Evolutionary conservation across 2,888 invertebrate species (phyloP).

Genomic region (Drosophila meridionalis): DNA sequence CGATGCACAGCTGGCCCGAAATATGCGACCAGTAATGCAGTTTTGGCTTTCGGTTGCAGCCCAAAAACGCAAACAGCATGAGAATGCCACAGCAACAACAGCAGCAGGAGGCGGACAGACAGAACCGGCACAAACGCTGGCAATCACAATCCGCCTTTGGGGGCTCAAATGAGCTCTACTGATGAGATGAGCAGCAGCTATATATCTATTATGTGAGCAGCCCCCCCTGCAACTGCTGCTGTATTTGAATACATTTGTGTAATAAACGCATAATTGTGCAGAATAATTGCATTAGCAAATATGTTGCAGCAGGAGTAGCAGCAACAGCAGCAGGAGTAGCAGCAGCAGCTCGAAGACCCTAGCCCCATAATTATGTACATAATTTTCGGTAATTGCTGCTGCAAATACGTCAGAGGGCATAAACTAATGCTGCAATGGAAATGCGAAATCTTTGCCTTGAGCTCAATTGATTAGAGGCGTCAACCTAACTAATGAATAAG

Average conservation of each 20-base stretch:
- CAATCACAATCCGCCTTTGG: constrained; percentile 9
- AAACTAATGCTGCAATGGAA: neutral
- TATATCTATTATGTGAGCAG: constrained; percentile 12
- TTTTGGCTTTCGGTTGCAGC: constrained; percentile 11
- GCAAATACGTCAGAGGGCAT: constrained; percentile 15
- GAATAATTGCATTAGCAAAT: constrained; percentile 75
- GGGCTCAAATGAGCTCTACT: constrained; percentile 2
- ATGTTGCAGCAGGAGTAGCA: constrained; percentile 44
- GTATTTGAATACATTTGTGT: constrained; percentile 57
- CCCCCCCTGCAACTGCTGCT: neutral
- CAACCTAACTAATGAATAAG: constrained; percentile 67
- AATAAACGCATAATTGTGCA: constrained; percentile 74
- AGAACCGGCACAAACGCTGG: constrained; percentile 5
- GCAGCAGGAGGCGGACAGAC: neutral
- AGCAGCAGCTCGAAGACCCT: constrained; percentile 41
- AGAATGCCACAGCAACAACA: neutral
- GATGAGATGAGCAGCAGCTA: constrained; percentile 6
- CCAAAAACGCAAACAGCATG: neutral
- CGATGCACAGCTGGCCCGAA: constrained; percentile 42
- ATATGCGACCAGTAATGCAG: constrained; percentile 44
- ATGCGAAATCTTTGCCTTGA: constrained; percentile 20
- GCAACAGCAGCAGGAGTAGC: constrained; percentile 43
- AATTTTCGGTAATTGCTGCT: constrained; percentile 44
- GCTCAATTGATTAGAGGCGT: constrained; percentile 70
- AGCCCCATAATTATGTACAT: constrained; percentile 53